Percentiles rank a stretch among this genome's conserved stretches.
These are phyloP conservation scores for Boleophthalmus pectinirostris DNA, from an alignment of 2,113 vertebrate species.

Conservation along the genomic window DNA sequence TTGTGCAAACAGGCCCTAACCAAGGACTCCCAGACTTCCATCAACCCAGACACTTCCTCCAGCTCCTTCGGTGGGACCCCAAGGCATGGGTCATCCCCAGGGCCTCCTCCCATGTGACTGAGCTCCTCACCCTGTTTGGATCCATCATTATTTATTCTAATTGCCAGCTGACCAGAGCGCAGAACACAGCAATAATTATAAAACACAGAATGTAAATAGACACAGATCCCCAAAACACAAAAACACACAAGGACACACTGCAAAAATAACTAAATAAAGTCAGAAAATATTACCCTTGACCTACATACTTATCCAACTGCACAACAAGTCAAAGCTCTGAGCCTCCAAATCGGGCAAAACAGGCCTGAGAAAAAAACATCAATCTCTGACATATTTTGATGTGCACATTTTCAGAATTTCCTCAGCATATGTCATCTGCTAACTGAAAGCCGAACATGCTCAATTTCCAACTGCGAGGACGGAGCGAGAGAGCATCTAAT, in stretches of 20 bases:
- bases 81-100: no score
- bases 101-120: no score
- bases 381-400: conserved; percentile 6
- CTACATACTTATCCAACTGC: not conserved
- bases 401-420: not conserved
- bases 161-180: no score
- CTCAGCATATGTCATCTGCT: conserved; percentile 4
- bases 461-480: conserved; percentile 14
- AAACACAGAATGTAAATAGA: no score
- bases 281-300: not conserved
- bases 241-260: not conserved
- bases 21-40: no score
- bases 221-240: no score
- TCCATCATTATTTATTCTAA: no score
- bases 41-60: no score
- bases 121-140: no score
- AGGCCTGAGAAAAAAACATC: not conserved
- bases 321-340: not conserved
- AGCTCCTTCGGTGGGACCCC: no score
- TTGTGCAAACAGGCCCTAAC: no score
- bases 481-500: conserved; percentile 23
- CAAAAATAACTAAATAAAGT: not conserved
- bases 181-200: no score
- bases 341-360: not conserved
- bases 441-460: conserved; percentile 1